These are phyloP conservation scores for Pleuronectes platessa DNA, from an alignment of 2,113 vertebrate genomes.

Conservation along the genomic window DNA sequence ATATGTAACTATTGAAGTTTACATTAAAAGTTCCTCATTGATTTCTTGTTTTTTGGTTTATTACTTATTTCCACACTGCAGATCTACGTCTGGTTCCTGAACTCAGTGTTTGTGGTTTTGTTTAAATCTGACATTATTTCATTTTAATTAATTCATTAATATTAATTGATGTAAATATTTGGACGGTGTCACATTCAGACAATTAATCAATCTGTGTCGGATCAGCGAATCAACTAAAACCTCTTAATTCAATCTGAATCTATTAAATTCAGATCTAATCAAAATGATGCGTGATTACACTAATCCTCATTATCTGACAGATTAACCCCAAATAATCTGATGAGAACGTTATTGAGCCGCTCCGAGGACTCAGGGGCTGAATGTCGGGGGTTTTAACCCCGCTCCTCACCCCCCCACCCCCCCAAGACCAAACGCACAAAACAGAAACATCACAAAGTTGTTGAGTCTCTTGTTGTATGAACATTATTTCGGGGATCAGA, in stretches of 20 bases:
- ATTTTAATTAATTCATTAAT: too few relatives aligned
- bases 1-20: too few relatives aligned
- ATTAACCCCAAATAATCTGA: conserved; percentile 58
- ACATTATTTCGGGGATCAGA: conserved; percentile 3
- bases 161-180: too few relatives aligned
- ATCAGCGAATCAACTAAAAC: background rate
- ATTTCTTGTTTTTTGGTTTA: too few relatives aligned
- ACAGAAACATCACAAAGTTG: background rate
- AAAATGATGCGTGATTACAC: conserved; percentile 57
- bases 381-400: background rate
- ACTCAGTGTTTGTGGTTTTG: too few relatives aligned
- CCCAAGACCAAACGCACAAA: background rate
- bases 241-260: conserved; percentile 31
- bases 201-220: background rate
- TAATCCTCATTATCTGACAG: conserved; percentile 44
- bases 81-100: too few relatives aligned
- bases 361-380: background rate
- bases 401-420: too few relatives aligned
- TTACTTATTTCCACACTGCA: too few relatives aligned
- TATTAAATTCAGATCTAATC: conserved; percentile 50
- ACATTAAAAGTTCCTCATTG: too few relatives aligned
- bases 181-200: background rate
- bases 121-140: too few relatives aligned
- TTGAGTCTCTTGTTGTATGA: background rate
- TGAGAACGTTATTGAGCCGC: conserved; percentile 28